Base-by-base conservation (phyloP, 2,113 vertebrate species). In the Myrmecophaga tridactyla region DNA sequence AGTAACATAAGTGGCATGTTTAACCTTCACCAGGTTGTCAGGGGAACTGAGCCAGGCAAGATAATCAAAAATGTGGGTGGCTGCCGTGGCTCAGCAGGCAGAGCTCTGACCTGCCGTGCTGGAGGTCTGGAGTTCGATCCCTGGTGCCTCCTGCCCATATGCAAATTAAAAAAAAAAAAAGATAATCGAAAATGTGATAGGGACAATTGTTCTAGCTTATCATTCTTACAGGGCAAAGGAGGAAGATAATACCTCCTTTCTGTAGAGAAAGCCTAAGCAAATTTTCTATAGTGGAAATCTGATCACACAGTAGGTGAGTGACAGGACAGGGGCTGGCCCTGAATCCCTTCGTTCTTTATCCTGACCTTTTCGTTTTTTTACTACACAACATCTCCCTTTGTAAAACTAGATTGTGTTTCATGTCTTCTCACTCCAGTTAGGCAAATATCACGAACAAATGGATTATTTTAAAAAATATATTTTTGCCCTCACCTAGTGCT, bases 201-300 rank as follows among this genome's bases (percentile, higher is more conserved):
- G 46, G 70, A 51, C 25, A 65, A 41, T 5, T 1, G 46, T 34
- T 39, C 46, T 27, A 11, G 5, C 31, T 34, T 1, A 10, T 25
- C n/a, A 25, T 25, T 29, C n/a, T 8, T 7, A 0, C 0, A 6
- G 65, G 34, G 3, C 7, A 0, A 3, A 10, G 12, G 41, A 10
- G 1, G 0, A 15, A 46, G 53, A 51, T 15, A 4, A 72, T 43
- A 29, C 27, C 20, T 27, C 7, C 69, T 4, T 60, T 56, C 53
- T 21, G 36, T 1, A 4, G 23, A n/a, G n/a, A n/a, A n/a, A n/a
- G n/a, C n/a, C n/a, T n/a, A n/a, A n/a, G 27, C 27, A 27, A 31
- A 4, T 62, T 4, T 60, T 56, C 43, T 21, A 31, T 2, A 4
- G 17, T 6, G 23, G 23, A 46, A 34, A 3, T 15, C 0, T 3